These are phyloP conservation scores for Phallusia fumigata DNA, from an alignment of 23 tunicate species.

Conservation along the genomic window DNA sequence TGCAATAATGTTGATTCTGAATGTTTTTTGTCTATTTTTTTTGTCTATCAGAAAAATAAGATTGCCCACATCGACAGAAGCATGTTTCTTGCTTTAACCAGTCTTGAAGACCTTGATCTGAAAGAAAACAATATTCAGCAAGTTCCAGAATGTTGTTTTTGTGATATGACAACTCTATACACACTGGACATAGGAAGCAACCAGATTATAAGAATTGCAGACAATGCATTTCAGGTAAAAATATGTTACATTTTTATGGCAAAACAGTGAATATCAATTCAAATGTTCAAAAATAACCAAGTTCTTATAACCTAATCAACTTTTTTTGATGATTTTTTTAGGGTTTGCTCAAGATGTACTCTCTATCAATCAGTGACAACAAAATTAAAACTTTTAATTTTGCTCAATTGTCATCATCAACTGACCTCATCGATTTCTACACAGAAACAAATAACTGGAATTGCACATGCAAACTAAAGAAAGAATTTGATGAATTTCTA, in stretches of 20 bases:
- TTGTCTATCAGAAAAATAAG: not conserved
- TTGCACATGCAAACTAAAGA: not conserved
- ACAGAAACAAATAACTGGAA: not conserved
- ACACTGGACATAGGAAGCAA: not conserved
- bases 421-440: not conserved
- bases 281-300: too few relatives aligned
- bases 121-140: not conserved
- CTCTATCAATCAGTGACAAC: not conserved
- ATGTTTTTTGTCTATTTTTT: too few relatives aligned
- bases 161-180: not conserved
- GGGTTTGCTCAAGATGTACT: not conserved
- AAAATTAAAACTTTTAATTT: not conserved
- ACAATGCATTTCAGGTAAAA: slow-evolving; percentile 1
- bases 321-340: not conserved
- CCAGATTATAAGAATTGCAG: not conserved
- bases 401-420: not conserved
- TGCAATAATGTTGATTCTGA: not conserved
- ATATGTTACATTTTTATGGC: not conserved
- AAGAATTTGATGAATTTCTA: not conserved
- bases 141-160: not conserved
- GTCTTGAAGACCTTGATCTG: not conserved
- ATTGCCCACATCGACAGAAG: not conserved
- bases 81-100: not conserved
- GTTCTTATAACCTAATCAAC: not conserved
- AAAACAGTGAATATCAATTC: too few relatives aligned